These are phyloP conservation scores for Glossosoma conforme DNA, from an alignment of 1,140 invertebrate species.

Conservation along the genomic window DNA sequence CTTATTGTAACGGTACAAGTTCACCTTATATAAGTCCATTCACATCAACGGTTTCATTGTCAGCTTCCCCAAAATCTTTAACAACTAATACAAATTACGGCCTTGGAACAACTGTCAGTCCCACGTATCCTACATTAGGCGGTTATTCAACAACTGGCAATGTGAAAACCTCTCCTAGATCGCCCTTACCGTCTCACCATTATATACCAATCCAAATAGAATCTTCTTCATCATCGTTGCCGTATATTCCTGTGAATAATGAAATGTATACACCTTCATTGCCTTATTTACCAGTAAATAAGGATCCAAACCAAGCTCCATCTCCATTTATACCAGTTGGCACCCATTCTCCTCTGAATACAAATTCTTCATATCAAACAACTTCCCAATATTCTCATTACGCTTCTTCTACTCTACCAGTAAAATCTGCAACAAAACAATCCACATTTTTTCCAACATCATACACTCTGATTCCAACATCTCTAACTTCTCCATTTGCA, in stretches of 20 bases:
- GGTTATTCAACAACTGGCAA: neutral
- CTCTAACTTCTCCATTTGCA: neutral
- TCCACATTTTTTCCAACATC: neutral
- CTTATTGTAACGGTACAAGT: no score
- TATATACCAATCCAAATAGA: no score
- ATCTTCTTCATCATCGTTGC: no score
- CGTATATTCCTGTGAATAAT: slow-evolving; percentile 9
- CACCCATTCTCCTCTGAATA: no score
- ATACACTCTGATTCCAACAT: neutral
- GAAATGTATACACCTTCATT: neutral
- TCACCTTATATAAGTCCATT: neutral
- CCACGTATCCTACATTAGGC: neutral
- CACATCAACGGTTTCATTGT: neutral
- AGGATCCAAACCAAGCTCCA: no score
- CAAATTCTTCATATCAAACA: no score
- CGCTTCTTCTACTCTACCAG: neutral
- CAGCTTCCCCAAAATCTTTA: neutral
- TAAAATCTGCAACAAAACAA: neutral
- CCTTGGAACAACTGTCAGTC: no score
- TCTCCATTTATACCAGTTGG: no score
- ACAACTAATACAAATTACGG: neutral
- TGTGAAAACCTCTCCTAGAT: slow-evolving; percentile 4
- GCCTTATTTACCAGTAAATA: neutral
- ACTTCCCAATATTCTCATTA: slow-evolving; percentile 1
- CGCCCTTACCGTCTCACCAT: slow-evolving; percentile 11